Evolutionary conservation across 2,797 vertebrate species (phyloP).

Genomic region (Mus spretus): DNA sequence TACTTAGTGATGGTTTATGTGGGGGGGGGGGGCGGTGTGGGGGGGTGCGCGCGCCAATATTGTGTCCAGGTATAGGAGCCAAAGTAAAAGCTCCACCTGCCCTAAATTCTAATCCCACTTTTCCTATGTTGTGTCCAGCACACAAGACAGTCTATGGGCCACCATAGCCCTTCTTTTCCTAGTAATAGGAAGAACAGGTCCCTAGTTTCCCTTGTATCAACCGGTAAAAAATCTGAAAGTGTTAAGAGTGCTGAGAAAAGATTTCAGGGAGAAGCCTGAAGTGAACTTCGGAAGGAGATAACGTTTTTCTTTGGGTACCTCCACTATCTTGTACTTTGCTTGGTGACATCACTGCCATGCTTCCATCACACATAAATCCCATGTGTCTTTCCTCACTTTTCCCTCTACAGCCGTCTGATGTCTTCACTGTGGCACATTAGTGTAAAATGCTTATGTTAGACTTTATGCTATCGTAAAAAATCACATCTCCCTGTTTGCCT

Average conservation of each 20-base stretch:
- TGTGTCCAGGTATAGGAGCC: too few relatives aligned
- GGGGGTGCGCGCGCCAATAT: neutral
- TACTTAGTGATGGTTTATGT: neutral
- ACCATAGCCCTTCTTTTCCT: neutral
- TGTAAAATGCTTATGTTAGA: neutral
- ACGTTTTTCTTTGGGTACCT: neutral
- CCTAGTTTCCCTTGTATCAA: neutral
- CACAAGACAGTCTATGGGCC: neutral
- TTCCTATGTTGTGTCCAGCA: rapidly evolving
- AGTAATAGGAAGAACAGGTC: neutral
- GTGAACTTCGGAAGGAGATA: neutral
- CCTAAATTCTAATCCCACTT: too few relatives aligned
- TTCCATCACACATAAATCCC: too few relatives aligned
- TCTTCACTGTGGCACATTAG: neutral
- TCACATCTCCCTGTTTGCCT: neutral
- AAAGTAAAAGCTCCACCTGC: neutral
- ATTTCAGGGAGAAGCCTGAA: neutral
- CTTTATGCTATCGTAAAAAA: constrained; percentile 6
- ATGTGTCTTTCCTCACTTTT: neutral
- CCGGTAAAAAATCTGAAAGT: neutral
- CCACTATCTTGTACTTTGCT: neutral
- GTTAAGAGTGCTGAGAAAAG: neutral
- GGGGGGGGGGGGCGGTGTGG: too few relatives aligned
- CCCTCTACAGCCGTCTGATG: neutral
- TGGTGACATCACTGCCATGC: too few relatives aligned